phyloP scores from a whole-genome alignment of 2,888 invertebrate genomes.

The Ligdia adustata region DNA sequence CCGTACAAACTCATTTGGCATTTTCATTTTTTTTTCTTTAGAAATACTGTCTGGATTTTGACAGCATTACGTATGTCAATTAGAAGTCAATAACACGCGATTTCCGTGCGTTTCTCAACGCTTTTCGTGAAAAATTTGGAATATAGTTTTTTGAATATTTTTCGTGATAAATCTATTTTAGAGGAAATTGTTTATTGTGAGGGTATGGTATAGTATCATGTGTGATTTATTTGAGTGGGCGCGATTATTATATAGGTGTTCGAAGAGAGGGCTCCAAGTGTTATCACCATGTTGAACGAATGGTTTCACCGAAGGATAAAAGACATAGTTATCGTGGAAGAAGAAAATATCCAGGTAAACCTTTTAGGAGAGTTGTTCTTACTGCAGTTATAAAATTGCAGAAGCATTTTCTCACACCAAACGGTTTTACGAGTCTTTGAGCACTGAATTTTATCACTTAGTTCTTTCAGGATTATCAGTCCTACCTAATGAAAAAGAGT shows the following conservation, averaged over 20 bases:
- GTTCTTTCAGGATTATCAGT: no score
- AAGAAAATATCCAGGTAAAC: slow-evolving; percentile 70
- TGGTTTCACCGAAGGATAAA: slow-evolving; percentile 72
- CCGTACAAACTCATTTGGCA: slow-evolving; percentile 7
- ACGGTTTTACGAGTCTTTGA: no score
- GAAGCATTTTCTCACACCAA: no score
- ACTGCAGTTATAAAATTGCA: no score
- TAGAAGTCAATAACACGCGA: slow-evolving; percentile 44
- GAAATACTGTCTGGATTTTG: slow-evolving; percentile 43
- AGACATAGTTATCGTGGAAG: slow-evolving; percentile 56
- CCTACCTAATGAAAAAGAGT: no score
- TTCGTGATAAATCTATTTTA: slow-evolving; percentile 78
- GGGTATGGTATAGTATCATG: slow-evolving; percentile 79
- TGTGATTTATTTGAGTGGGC: slow-evolving; percentile 65
- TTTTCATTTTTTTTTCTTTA: slow-evolving; percentile 26
- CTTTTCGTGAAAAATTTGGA: slow-evolving; percentile 73
- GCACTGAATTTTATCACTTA: no score
- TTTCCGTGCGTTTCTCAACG: slow-evolving; percentile 63
- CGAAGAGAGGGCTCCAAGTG: slow-evolving; percentile 52
- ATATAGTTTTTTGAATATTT: slow-evolving; percentile 76
- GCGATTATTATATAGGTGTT: slow-evolving; percentile 61
- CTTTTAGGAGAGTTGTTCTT: no score
- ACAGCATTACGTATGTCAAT: slow-evolving; percentile 15
- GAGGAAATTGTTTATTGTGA: slow-evolving; percentile 78
- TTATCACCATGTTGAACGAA: slow-evolving; percentile 80